phyloP scores from a whole-genome alignment of 2,113 vertebrate genomes.

The Aphyosemion australe region DNA sequence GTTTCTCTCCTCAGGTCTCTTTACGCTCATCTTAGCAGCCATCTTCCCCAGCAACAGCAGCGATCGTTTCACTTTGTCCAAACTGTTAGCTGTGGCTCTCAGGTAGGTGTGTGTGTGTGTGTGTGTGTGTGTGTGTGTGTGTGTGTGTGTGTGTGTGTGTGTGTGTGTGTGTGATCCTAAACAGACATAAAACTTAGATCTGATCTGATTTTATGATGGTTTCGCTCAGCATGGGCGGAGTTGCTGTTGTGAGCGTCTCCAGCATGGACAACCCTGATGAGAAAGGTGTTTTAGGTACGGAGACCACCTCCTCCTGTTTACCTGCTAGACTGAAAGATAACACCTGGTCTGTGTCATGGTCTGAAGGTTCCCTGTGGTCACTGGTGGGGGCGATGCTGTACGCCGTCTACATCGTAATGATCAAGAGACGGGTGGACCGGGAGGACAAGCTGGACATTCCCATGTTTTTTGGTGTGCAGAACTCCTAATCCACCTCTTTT shows the following conservation, averaged over 20 bases:
- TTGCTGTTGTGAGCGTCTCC: slow-evolving; percentile 91
- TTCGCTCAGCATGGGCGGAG: slow-evolving; percentile 87
- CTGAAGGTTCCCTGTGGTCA: slow-evolving; percentile 91
- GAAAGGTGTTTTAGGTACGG: slow-evolving; percentile 86
- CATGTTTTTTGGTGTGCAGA: slow-evolving; percentile 92
- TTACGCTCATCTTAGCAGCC: slow-evolving; percentile 92
- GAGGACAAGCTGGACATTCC: slow-evolving; percentile 97
- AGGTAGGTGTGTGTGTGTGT: no score
- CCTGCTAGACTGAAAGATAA: no score
- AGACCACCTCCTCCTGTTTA: neutral
- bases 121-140: no score
- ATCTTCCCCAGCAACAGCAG: slow-evolving; percentile 97
- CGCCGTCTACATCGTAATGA: slow-evolving; percentile 96
- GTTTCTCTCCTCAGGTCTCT: slow-evolving; percentile 82
- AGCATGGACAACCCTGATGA: slow-evolving; percentile 86
- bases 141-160: no score
- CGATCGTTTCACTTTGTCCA: slow-evolving; percentile 95
- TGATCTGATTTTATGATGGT: neutral
- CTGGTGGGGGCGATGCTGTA: slow-evolving; percentile 91
- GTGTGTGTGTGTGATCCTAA: no score
- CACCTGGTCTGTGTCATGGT: slow-evolving; percentile 1
- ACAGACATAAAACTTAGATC: no score
- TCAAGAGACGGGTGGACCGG: slow-evolving; percentile 94
- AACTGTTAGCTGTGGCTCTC: slow-evolving; percentile 90
- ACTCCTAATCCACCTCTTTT: neutral